A percentile compares a stretch with the other conserved stretches of the same genome.
These are phyloP conservation scores for Pseudomyrmex pallidus DNA, from an alignment of 1,140 invertebrate species.

Conservation along the genomic window DNA sequence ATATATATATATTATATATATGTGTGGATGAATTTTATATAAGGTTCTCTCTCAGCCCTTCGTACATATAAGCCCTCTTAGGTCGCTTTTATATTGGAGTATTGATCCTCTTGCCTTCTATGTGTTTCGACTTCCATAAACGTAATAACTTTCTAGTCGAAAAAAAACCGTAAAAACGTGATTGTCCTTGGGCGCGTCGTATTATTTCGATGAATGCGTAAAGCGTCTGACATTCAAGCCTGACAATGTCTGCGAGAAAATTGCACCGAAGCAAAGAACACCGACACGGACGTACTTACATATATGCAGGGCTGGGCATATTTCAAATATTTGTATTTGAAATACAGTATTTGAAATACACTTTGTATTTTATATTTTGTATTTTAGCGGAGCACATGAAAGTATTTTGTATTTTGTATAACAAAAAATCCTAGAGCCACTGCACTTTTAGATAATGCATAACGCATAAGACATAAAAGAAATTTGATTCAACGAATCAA, in stretches of 20 bases:
- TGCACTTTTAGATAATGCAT: too few species aligned
- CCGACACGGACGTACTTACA: neutral
- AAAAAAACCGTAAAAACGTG: constrained; percentile 14
- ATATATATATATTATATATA: too few species aligned
- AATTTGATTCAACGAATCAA: too few species aligned
- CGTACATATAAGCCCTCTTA: constrained; percentile 10
- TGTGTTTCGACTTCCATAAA: constrained; percentile 25
- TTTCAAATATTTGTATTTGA: too few species aligned
- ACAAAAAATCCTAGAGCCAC: too few species aligned
- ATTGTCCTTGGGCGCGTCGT: neutral
- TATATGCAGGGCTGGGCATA: too few species aligned
- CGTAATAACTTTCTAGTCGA: neutral
- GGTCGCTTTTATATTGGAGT: constrained; percentile 40
- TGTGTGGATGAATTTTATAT: constrained; percentile 6
- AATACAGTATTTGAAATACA: too few species aligned
- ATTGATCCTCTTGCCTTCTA: constrained; percentile 21
- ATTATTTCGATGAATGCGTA: constrained; percentile 17
- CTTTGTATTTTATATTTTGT: too few species aligned
- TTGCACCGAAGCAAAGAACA: neutral
- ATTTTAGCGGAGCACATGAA: too few species aligned
- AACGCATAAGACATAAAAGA: too few species aligned
- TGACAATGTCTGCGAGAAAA: constrained; percentile 1
- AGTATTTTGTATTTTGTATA: too few species aligned
- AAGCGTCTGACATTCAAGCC: too few species aligned
- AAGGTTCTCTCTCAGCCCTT: constrained; percentile 5